Percentiles rank a stretch among this genome's conserved stretches.
Conservation (phyloP, 1,140 invertebrate species). For the Frieseomelitta varia region DNA sequence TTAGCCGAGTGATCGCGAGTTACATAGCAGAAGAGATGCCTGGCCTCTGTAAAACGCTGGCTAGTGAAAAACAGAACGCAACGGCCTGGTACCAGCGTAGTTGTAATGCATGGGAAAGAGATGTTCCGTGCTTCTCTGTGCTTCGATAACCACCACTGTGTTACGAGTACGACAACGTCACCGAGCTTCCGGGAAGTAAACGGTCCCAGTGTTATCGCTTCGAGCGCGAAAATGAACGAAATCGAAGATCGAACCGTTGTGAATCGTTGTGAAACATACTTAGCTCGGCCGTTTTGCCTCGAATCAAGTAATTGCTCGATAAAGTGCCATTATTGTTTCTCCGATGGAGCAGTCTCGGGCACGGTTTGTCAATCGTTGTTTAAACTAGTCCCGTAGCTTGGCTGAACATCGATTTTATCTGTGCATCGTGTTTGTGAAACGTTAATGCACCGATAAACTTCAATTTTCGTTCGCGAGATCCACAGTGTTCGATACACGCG, state of each 20-base stretch:
- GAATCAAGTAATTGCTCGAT: constrained; percentile 22
- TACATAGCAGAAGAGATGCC: not conserved
- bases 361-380: constrained; percentile 32
- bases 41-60: constrained; percentile 27
- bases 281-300: not conserved
- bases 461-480: not conserved
- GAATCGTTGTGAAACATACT: not conserved
- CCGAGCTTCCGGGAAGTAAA: not conserved
- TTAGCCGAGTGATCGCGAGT: too few species aligned
- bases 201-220: not conserved
- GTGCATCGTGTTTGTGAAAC: constrained; percentile 25
- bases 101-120: constrained; percentile 51
- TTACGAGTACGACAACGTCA: constrained; percentile 6
- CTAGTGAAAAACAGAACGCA: constrained; percentile 17
- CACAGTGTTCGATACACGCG: too few species aligned
- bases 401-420: constrained; percentile 32
- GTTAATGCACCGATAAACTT: constrained; percentile 28
- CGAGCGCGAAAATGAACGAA: not conserved
- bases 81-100: constrained; percentile 12
- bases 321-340: constrained; percentile 3
- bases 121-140: constrained; percentile 60
- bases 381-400: constrained; percentile 20
- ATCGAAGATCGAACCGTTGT: not conserved
- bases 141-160: constrained; percentile 31
- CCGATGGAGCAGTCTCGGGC: constrained; percentile 24